phyloP scores from a whole-genome alignment of 2,113 vertebrate species.

The Cheirogaleus medius region DNA sequence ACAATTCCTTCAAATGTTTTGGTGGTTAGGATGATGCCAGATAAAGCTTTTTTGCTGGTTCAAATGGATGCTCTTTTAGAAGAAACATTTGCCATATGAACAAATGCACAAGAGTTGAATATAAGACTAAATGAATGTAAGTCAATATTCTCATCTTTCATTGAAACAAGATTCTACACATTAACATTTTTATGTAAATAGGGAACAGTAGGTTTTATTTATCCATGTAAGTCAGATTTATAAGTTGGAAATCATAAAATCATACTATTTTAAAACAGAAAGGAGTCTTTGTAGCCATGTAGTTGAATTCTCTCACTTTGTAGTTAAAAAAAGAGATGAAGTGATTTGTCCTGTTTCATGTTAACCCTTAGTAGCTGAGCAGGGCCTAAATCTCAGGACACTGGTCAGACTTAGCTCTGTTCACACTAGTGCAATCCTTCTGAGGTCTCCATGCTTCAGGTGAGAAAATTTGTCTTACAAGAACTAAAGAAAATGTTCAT shows the following conservation, averaged over 20 bases:
- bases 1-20: not conserved
- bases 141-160: not conserved
- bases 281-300: not conserved
- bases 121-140: not conserved
- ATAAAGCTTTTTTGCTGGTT: not conserved
- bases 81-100: not conserved
- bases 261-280: not conserved
- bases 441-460: not conserved
- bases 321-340: not conserved
- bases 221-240: not conserved
- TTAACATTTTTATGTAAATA: not conserved
- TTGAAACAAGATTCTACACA: not conserved
- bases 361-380: not conserved
- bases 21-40: conserved; percentile 15
- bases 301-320: not conserved
- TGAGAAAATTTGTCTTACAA: not conserved
- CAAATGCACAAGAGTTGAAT: not conserved
- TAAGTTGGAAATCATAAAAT: not conserved
- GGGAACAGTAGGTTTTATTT: not conserved
- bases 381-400: not conserved
- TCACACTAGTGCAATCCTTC: not conserved
- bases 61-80: not conserved
- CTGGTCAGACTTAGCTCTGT: not conserved
- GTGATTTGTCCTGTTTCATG: not conserved
- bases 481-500: not conserved